Percentiles rank a stretch among this genome's conserved stretches.
phyloP scores from a whole-genome alignment of 2,888 invertebrate genomes.

The Agriopis marginaria region DNA sequence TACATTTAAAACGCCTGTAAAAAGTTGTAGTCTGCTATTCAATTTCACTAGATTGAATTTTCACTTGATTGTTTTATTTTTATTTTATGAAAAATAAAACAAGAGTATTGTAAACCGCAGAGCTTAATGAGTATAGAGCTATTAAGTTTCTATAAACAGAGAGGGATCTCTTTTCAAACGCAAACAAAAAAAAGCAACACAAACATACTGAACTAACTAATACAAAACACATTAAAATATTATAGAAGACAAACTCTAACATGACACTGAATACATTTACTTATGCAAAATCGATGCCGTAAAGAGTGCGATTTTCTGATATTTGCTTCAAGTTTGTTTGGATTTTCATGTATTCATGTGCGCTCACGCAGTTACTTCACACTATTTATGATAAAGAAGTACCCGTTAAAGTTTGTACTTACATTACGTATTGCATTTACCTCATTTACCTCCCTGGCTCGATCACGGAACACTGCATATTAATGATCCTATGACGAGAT shows the following conservation, averaged over 20 bases:
- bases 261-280: conserved; percentile 45
- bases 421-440: conserved; percentile 45
- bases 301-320: conserved; percentile 44
- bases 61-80: too few species aligned
- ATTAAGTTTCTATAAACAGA: background rate
- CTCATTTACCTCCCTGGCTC: conserved; percentile 16
- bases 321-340: conserved; percentile 43
- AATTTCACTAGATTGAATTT: background rate
- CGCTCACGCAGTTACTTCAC: conserved; percentile 33
- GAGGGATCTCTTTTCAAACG: background rate
- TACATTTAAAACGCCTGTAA: too few species aligned
- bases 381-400: conserved; percentile 42
- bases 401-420: conserved; percentile 42
- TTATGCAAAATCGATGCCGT: conserved; percentile 42
- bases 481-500: conserved; percentile 32
- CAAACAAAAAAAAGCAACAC: background rate
- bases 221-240: conserved; percentile 19
- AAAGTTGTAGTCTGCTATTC: too few species aligned
- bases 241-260: conserved; percentile 33
- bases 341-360: conserved; percentile 39
- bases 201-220: background rate
- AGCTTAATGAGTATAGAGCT: background rate
- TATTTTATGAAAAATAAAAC: too few species aligned
- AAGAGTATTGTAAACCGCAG: background rate
- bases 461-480: conserved; percentile 28